Evolutionary conservation across 2,113 vertebrate species (phyloP).

Genomic region (Sus scrofa): DNA sequence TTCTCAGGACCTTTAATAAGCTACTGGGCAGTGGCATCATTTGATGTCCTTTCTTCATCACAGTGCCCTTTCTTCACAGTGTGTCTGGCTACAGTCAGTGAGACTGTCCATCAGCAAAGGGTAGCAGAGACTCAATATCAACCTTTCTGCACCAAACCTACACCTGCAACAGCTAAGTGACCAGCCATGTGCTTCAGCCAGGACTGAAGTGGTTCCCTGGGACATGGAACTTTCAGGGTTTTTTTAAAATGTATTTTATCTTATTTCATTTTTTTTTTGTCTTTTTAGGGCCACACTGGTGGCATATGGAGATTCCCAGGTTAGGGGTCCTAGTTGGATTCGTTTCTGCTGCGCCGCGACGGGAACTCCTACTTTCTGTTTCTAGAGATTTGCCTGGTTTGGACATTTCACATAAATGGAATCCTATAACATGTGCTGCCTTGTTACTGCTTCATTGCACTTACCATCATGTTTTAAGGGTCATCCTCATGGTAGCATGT

Average conservation of each 20-base stretch:
- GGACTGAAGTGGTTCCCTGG: background rate
- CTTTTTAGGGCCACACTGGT: no score
- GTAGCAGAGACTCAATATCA: background rate
- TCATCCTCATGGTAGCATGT: fast-evolving
- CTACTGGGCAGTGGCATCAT: background rate
- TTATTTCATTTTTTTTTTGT: no score
- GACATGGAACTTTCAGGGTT: background rate
- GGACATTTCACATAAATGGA: background rate
- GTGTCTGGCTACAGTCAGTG: background rate
- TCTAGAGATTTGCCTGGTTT: background rate
- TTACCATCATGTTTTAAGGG: background rate
- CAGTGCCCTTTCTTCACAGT: background rate
- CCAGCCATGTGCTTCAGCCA: background rate
- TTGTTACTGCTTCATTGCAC: background rate
- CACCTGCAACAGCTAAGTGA: background rate
- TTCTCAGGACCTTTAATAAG: background rate
- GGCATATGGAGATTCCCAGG: no score
- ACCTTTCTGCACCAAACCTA: background rate
- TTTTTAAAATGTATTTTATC: background rate
- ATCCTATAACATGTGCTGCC: fast-evolving
- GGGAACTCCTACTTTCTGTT: background rate
- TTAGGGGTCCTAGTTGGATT: no score
- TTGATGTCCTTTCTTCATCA: background rate
- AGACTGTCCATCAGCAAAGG: background rate
- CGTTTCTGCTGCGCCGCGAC: background rate